Evolutionary conservation across 2,113 vertebrate genomes (phyloP), one percentile per base, ranked within the genome.

Genomic region (Esox niger): DNA sequence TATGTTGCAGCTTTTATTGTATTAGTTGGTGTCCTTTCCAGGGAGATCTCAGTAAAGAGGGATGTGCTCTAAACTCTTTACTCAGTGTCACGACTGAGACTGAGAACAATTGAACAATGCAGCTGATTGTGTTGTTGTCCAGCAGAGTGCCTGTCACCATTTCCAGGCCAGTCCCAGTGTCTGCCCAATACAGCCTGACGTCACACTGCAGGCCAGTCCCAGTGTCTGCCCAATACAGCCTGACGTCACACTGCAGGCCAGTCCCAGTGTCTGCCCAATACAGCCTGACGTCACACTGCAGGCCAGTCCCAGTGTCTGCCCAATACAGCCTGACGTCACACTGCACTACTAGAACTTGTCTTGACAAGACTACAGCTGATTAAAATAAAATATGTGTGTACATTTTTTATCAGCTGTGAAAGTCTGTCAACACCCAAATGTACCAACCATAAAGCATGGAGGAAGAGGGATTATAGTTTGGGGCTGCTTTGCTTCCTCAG

Each of bases 191-290:
- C 66, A 0, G 77, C 73, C 67, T 69, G 71, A 58, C 70, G 62
- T 71, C 73, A 70, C 35, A 38, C 35, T 46, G 62, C 79, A 80
- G 79, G 83, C n/a, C n/a, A n/a, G 79, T 79, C 87, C 80, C 77
- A 71, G 74, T 80, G 72, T 83, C 86, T 83, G 85, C 83, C 85
- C 79, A 76, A 84, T 81, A 88, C 66, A 0, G 77, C 73, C 67
- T 69, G 71, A 58, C 70, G 62, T 71, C 73, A 70, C 35, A 38
- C 35, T 46, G 62, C 79, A 80, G 79, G 75, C 79, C 81, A 71
- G 79, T 79, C 87, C 80, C 77, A 71, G 74, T 80, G 72, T 83
- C 86, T 83, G 85, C 83, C 85, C 79, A 76, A 84, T 81, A 88
- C 66, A 0, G 77, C 73, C 67, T 69, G 71, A 58, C 70, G 62